Conservation (phyloP, 1,140 invertebrate species). For the Dendroctonus valens region DNA sequence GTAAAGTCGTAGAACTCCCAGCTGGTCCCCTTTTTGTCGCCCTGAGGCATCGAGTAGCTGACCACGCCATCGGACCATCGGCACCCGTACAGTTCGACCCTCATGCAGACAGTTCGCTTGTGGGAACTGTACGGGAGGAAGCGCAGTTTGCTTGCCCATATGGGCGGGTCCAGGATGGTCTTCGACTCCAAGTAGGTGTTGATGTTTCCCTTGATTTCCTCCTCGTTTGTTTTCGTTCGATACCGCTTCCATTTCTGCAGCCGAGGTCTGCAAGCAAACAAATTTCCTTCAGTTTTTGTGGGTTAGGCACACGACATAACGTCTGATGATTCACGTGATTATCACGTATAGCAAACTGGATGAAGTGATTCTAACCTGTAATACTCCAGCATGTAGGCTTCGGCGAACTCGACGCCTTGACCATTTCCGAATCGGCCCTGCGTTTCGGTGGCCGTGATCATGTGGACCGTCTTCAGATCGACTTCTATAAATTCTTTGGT, state of each 20-base stretch:
- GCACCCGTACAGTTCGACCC: slow-evolving; percentile 76
- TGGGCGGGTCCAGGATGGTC: slow-evolving; percentile 67
- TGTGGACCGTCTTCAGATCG: slow-evolving; percentile 67
- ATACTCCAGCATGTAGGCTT: slow-evolving; percentile 77
- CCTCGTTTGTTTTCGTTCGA: slow-evolving; percentile 58
- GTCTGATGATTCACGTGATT: too few relatives aligned
- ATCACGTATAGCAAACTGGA: too few relatives aligned
- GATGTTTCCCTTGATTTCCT: slow-evolving; percentile 74
- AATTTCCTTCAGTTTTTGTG: not conserved
- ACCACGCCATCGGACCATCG: slow-evolving; percentile 71
- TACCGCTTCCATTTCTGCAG: slow-evolving; percentile 73
- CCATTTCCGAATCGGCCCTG: slow-evolving; percentile 87
- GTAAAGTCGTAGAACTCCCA: slow-evolving; percentile 76
- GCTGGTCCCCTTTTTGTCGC: slow-evolving; percentile 66
- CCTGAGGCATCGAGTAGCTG: slow-evolving; percentile 80
- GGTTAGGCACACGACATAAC: not conserved
- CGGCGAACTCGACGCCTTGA: slow-evolving; percentile 75
- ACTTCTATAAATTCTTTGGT: slow-evolving; percentile 77
- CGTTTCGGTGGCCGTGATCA: slow-evolving; percentile 76
- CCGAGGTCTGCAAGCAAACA: slow-evolving; percentile 49
- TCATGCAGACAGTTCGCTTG: slow-evolving; percentile 73
- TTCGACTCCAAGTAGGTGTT: slow-evolving; percentile 80
- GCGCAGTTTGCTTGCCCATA: slow-evolving; percentile 70
- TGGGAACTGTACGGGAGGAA: slow-evolving; percentile 73
- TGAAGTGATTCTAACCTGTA: slow-evolving; percentile 53